Evolutionary conservation across 2,113 vertebrate species (phyloP).

Genomic region (Oceanites oceanicus): DNA sequence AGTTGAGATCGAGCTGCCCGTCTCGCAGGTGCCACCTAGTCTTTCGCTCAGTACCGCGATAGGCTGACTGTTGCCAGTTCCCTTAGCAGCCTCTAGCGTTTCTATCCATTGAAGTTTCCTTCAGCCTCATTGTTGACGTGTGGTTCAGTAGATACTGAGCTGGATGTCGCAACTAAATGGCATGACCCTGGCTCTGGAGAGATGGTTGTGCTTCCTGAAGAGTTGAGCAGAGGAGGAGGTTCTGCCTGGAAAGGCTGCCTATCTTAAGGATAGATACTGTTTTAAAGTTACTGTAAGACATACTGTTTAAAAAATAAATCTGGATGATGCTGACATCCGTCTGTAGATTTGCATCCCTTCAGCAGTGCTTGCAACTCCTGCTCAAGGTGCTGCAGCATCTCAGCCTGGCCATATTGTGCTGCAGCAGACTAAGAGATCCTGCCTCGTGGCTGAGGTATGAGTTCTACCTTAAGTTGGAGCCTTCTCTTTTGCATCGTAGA

Average conservation of each 20-base stretch:
- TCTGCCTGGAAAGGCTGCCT: background rate
- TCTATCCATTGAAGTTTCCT: background rate
- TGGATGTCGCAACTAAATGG: background rate
- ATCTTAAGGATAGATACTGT: rapidly evolving
- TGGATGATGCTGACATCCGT: background rate
- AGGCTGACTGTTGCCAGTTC: background rate
- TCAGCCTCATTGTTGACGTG: background rate
- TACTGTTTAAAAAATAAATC: background rate
- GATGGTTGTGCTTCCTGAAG: background rate
- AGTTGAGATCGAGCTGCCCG: background rate
- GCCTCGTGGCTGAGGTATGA: background rate
- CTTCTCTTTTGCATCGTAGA: background rate
- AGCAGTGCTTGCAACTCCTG: background rate
- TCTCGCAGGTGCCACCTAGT: background rate
- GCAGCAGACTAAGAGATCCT: background rate
- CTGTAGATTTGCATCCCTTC: background rate
- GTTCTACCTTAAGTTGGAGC: background rate
- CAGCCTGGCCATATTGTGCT: background rate
- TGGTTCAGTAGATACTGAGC: background rate
- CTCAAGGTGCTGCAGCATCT: background rate
- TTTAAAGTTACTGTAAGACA: background rate
- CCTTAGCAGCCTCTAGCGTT: background rate
- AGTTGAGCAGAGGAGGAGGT: background rate
- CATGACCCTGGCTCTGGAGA: background rate
- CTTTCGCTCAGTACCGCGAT: rapidly evolving